Conservation (phyloP, 2,113 vertebrate genomes). For the Thermophis baileyi region DNA sequence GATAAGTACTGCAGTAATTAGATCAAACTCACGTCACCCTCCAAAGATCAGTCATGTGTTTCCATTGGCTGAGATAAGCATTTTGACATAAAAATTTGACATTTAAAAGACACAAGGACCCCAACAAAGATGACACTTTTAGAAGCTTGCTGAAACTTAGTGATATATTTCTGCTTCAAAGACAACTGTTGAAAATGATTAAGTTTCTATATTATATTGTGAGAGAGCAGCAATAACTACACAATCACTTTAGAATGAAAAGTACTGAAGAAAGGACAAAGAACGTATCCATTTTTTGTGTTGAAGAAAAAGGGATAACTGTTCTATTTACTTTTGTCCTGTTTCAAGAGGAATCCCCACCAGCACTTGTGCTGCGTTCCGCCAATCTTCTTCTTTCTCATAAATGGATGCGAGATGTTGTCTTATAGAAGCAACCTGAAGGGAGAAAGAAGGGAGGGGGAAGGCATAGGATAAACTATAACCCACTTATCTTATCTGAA, state of each 20-base stretch:
- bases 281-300: neutral
- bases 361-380: conserved; percentile 95
- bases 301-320: neutral
- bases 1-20: neutral
- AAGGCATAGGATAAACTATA: neutral
- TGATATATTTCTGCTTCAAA: neutral
- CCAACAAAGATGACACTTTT: neutral
- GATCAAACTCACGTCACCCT: neutral
- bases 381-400: conserved; percentile 98
- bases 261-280: neutral
- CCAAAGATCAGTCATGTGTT: neutral
- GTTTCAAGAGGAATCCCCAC: conserved; percentile 98
- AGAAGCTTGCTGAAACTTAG: neutral
- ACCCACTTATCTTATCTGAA: neutral
- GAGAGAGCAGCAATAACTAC: neutral
- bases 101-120: neutral
- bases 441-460: neutral
- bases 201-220: neutral
- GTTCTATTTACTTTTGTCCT: conserved; percentile 84
- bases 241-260: neutral
- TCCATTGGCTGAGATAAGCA: neutral
- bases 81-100: neutral
- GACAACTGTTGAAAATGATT: neutral
- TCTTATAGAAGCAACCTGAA: conserved; percentile 93
- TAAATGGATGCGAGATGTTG: conserved; percentile 99